Evolutionary conservation across 2,888 invertebrate genomes (phyloP).

Genomic region (Euproctis similis): DNA sequence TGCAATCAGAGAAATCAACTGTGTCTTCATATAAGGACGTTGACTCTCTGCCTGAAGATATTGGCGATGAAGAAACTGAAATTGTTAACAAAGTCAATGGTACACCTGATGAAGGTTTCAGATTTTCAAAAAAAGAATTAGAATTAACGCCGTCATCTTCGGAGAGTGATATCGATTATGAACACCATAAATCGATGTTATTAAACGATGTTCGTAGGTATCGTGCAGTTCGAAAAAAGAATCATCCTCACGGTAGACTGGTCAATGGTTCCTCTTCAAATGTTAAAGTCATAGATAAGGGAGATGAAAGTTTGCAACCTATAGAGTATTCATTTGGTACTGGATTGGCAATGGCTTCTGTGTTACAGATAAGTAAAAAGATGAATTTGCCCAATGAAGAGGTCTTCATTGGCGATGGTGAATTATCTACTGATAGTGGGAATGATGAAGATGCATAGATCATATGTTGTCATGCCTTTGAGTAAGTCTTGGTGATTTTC

Average conservation of each 20-base stretch:
- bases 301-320: constrained; percentile 59
- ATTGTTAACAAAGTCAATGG: constrained; percentile 26
- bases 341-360: constrained; percentile 67
- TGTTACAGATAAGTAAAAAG: constrained; percentile 48
- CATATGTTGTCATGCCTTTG: too few species aligned
- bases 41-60: constrained; percentile 31
- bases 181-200: constrained; percentile 31
- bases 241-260: constrained; percentile 31
- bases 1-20: constrained; percentile 4
- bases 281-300: constrained; percentile 30
- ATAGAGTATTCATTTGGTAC: constrained; percentile 67
- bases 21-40: constrained; percentile 8
- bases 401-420: constrained; percentile 62
- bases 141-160: constrained; percentile 48
- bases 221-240: constrained; percentile 50
- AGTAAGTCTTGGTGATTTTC: too few species aligned
- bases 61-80: constrained; percentile 31
- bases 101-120: constrained; percentile 9
- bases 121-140: constrained; percentile 48
- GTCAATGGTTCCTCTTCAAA: constrained; percentile 6
- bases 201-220: constrained; percentile 50
- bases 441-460: constrained; percentile 55
- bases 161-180: constrained; percentile 49
- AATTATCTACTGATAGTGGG: constrained; percentile 65
- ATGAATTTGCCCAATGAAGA: constrained; percentile 49